These are phyloP conservation scores for Pseudachorutes palmiensis DNA, from an alignment of 1,140 invertebrate species.

Conservation along the genomic window DNA sequence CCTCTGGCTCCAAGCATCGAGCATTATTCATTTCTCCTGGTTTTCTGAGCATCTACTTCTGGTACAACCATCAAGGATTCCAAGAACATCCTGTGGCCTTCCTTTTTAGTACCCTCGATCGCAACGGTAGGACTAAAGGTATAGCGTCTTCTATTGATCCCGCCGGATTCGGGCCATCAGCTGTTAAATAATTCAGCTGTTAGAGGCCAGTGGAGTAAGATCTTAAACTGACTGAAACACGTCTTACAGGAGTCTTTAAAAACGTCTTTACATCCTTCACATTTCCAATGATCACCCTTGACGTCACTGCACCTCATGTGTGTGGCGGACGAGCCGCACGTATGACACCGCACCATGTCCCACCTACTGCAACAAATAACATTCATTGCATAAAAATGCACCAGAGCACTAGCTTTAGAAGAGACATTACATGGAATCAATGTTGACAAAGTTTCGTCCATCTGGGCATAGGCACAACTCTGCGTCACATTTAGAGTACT, in stretches of 20 bases:
- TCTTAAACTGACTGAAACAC: too few species aligned
- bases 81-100: too few species aligned
- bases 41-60: too few species aligned
- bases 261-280: slow-evolving; percentile 13
- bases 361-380: slow-evolving; percentile 41
- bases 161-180: too few species aligned
- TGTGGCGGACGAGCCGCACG: slow-evolving; percentile 52
- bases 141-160: too few species aligned
- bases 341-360: slow-evolving; percentile 50
- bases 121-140: too few species aligned
- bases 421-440: slow-evolving; percentile 2
- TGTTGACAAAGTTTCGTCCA: slow-evolving; percentile 20
- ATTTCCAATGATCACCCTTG: slow-evolving; percentile 15
- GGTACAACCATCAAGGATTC: too few species aligned
- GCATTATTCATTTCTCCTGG: too few species aligned
- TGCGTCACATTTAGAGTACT: slow-evolving; percentile 29
- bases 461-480: slow-evolving; percentile 19
- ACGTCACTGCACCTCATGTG: slow-evolving; percentile 47
- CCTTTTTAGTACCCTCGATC: too few species aligned
- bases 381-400: slow-evolving; percentile 17
- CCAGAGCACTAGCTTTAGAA: background rate
- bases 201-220: too few species aligned
- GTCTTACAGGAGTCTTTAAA: background rate
- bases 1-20: too few species aligned
- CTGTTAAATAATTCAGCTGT: too few species aligned